phyloP scores from a whole-genome alignment of 2,888 invertebrate species.

The Euplexia lucipara region DNA sequence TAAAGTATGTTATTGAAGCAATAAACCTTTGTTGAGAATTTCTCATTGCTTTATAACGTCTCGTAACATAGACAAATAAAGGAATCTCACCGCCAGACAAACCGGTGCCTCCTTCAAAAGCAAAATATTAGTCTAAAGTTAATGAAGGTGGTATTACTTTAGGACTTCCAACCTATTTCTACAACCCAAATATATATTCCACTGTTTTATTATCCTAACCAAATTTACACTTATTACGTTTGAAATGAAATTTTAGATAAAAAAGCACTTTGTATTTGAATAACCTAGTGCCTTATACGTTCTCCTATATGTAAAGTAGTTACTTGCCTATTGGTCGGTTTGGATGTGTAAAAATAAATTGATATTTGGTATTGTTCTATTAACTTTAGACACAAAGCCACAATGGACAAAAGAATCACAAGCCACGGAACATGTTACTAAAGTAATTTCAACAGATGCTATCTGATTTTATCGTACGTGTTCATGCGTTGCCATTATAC shows the following conservation, averaged over 20 bases:
- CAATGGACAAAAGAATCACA: constrained; percentile 77
- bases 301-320: constrained; percentile 10
- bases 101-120: constrained; percentile 65
- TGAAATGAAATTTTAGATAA: constrained; percentile 43
- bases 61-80: constrained; percentile 76
- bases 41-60: constrained; percentile 80
- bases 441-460: constrained; percentile 51
- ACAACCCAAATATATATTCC: constrained; percentile 49
- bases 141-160: constrained; percentile 71
- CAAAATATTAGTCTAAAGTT: constrained; percentile 73
- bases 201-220: constrained; percentile 52
- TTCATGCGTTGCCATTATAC: constrained; percentile 48
- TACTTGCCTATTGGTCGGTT: not conserved
- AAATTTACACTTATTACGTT: constrained; percentile 50
- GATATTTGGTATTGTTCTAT: constrained; percentile 50
- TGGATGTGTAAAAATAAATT: constrained; percentile 36
- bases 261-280: constrained; percentile 30
- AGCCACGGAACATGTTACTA: constrained; percentile 43
- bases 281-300: not conserved
- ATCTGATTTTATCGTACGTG: constrained; percentile 44
- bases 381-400: constrained; percentile 58
- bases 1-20: constrained; percentile 85
- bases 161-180: constrained; percentile 57
- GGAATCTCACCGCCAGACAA: constrained; percentile 69
- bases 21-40: constrained; percentile 87